Conservation (phyloP, 1,140 invertebrate species). For the Octopus sinensis region DNA sequence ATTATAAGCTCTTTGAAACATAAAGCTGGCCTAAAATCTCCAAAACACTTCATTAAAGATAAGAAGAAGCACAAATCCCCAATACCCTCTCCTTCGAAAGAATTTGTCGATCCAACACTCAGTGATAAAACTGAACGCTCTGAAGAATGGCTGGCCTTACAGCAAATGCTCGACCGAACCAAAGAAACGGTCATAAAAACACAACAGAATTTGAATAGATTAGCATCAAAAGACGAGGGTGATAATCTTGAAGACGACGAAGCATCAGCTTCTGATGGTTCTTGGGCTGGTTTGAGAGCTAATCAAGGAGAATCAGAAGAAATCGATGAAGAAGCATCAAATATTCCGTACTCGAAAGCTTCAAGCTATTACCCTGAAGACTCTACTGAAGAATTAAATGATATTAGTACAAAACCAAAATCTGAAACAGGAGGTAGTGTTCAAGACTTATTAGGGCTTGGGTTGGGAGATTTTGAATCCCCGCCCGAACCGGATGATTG, state of each 20-base stretch:
- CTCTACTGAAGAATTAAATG: constrained; percentile 14
- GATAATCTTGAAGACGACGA: not conserved
- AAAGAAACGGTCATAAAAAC: constrained; percentile 54
- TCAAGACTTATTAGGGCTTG: constrained; percentile 46
- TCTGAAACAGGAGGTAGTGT: constrained; percentile 39
- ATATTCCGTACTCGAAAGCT: constrained; percentile 25
- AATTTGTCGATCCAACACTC: constrained; percentile 36
- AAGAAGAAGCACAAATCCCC: constrained; percentile 32
- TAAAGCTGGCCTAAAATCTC: not conserved
- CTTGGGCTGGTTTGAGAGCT: constrained; percentile 12
- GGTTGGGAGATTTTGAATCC: constrained; percentile 26
- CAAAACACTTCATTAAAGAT: not conserved
- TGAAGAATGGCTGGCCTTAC: constrained; percentile 59
- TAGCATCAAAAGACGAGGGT: constrained; percentile 22
- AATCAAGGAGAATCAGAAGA: not conserved
- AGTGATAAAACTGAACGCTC: constrained; percentile 47
- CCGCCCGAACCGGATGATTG: not conserved
- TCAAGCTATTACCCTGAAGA: constrained; percentile 28
- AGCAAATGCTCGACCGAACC: constrained; percentile 56
- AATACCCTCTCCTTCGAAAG: constrained; percentile 35
- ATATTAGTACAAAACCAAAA: not conserved
- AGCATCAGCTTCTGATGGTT: constrained; percentile 8
- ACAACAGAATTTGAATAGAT: constrained; percentile 51
- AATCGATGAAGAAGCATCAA: constrained; percentile 20
- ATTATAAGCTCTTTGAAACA: not conserved